These are phyloP conservation scores for Phyto melanocephala DNA, from an alignment of 2,888 invertebrate species.

Conservation along the genomic window DNA sequence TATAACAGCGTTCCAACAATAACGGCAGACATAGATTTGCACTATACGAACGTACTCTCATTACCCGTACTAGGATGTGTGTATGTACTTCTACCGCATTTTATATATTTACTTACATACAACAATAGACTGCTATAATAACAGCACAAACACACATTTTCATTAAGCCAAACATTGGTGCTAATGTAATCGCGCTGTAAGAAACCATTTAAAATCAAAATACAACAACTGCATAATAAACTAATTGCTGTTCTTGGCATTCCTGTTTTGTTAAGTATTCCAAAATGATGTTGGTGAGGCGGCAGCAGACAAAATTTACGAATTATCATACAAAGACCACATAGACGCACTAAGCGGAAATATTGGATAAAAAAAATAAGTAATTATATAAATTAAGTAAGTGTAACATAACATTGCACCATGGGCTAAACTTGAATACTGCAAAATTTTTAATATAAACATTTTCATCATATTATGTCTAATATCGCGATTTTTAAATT, in stretches of 20 bases:
- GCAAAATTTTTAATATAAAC: too few relatives aligned
- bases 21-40: background rate
- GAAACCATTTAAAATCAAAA: conserved; percentile 58
- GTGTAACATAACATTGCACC: background rate
- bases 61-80: background rate
- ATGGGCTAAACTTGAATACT: background rate
- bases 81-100: conserved; percentile 5
- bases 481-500: too few relatives aligned
- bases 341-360: conserved; percentile 30
- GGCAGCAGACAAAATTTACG: conserved; percentile 13
- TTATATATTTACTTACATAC: too few relatives aligned
- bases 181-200: conserved; percentile 61
- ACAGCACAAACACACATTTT: conserved; percentile 2
- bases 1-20: conserved; percentile 38
- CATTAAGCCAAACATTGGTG: conserved; percentile 59
- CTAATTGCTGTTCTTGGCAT: conserved; percentile 1
- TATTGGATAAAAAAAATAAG: background rate
- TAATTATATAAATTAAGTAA: conserved; percentile 14
- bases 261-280: too few relatives aligned
- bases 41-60: background rate
- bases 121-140: conserved; percentile 6
- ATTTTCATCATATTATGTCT: too few relatives aligned
- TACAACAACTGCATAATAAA: conserved; percentile 47
- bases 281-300: too few relatives aligned
- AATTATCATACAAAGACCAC: background rate